These are phyloP conservation scores for Camponotus fellah DNA, from an alignment of 2,888 invertebrate genomes.

Conservation along the genomic window DNA sequence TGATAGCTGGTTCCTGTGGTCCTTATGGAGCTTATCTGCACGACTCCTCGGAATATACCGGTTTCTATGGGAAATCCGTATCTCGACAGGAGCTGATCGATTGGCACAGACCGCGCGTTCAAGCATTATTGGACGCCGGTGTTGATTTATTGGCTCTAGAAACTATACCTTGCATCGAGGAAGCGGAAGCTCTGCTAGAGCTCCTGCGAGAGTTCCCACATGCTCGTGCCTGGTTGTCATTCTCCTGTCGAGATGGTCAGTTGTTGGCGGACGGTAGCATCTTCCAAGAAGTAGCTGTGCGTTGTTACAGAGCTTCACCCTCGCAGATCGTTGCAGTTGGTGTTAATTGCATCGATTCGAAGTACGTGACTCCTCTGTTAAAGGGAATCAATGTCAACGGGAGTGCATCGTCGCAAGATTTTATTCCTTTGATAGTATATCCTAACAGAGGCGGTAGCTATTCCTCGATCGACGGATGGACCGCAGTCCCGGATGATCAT, in stretches of 20 bases:
- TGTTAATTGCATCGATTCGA: slow-evolving; percentile 94
- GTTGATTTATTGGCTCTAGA: slow-evolving; percentile 96
- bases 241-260: slow-evolving; percentile 91
- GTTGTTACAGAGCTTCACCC: slow-evolving; percentile 89
- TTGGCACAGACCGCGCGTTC: slow-evolving; percentile 95
- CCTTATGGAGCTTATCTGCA: slow-evolving; percentile 96
- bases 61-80: slow-evolving; percentile 91
- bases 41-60: slow-evolving; percentile 98
- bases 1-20: slow-evolving; percentile 96
- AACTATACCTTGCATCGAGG: slow-evolving; percentile 95
- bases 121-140: slow-evolving; percentile 92
- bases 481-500: slow-evolving; percentile 88
- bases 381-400: slow-evolving; percentile 88
- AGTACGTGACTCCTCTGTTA: slow-evolving; percentile 89
- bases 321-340: slow-evolving; percentile 95
- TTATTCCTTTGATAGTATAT: slow-evolving; percentile 94
- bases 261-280: slow-evolving; percentile 93
- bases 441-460: slow-evolving; percentile 97
- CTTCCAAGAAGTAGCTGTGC: slow-evolving; percentile 91
- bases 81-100: slow-evolving; percentile 89
- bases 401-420: slow-evolving; percentile 83
- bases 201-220: slow-evolving; percentile 93
- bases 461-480: slow-evolving; percentile 88
- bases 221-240: slow-evolving; percentile 94
- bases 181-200: slow-evolving; percentile 94